Percentiles rank a stretch among this genome's conserved stretches.
phyloP scores from a whole-genome alignment of 2,888 invertebrate species.

The Drosophila lutescens region DNA sequence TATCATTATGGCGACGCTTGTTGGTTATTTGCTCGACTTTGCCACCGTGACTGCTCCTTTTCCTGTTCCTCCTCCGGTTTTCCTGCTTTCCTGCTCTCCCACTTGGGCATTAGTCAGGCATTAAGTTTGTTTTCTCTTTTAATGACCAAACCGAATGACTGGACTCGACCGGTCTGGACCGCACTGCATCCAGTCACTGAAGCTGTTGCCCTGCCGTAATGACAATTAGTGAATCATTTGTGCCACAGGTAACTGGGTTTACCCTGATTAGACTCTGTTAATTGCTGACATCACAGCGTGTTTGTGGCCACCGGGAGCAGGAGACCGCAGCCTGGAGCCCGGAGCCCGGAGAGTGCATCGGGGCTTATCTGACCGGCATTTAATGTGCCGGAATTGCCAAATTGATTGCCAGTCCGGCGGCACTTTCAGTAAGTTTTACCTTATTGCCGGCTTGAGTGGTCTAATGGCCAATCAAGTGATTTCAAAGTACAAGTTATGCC shows the following conservation, averaged over 20 bases:
- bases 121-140: conserved; percentile 65
- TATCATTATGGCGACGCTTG: conserved; percentile 40
- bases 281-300: conserved; percentile 55
- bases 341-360: conserved; percentile 8
- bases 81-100: conserved; percentile 7
- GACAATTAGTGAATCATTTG: conserved; percentile 65
- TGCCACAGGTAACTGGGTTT: conserved; percentile 56
- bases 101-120: conserved; percentile 47
- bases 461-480: conserved; percentile 6
- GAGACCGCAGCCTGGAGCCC: no score
- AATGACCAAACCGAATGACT: conserved; percentile 39
- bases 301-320: neutral
- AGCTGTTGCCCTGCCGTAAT: conserved; percentile 26
- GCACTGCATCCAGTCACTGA: conserved; percentile 12
- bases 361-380: conserved; percentile 16
- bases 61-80: conserved; percentile 11
- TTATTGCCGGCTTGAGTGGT: neutral
- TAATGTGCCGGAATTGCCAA: conserved; percentile 36
- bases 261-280: conserved; percentile 69
- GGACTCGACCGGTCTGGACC: conserved; percentile 1
- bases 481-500: conserved; percentile 6
- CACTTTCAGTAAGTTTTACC: conserved; percentile 14
- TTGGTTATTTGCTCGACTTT: conserved; percentile 35
- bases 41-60: conserved; percentile 22
- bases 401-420: conserved; percentile 12